A percentile compares a stretch with the other conserved stretches of the same genome.
Conservation (phyloP, 1,140 invertebrate species). For the Zaprionus africanus region DNA sequence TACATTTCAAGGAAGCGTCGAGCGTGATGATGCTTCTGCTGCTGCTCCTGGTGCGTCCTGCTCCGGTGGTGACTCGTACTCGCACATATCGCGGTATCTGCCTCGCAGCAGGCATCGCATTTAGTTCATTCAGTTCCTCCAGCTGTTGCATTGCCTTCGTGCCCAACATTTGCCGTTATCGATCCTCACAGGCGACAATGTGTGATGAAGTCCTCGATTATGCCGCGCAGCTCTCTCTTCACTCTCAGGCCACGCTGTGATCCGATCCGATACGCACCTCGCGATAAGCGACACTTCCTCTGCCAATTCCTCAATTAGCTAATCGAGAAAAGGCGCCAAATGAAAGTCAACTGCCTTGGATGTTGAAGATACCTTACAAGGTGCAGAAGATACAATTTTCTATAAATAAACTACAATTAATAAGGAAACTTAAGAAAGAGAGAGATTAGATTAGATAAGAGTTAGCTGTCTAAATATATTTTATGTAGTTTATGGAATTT, state of each 20-base stretch:
- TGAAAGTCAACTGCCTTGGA: background rate
- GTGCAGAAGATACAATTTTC: background rate
- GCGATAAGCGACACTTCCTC: conserved; percentile 20
- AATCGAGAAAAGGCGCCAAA: background rate
- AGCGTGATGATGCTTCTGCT: conserved; percentile 24
- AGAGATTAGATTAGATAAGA: too few relatives aligned
- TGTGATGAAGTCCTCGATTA: conserved; percentile 67
- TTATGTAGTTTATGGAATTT: too few relatives aligned
- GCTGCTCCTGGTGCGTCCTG: conserved; percentile 1
- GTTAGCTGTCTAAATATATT: too few relatives aligned
- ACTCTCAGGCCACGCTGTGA: conserved; percentile 43
- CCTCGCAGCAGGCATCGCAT: conserved; percentile 23
- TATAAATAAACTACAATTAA: background rate
- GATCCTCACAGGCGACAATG: conserved; percentile 67
- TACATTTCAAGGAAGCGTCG: conserved; percentile 54
- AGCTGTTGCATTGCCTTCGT: conserved; percentile 30
- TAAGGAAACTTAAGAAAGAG: too few relatives aligned
- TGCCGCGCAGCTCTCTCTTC: conserved; percentile 15
- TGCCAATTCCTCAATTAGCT: background rate
- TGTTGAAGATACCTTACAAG: background rate
- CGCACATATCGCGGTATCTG: conserved; percentile 22
- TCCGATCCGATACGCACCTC: background rate
- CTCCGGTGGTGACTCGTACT: conserved; percentile 46
- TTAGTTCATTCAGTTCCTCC: conserved; percentile 7
- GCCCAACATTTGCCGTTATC: conserved; percentile 43